Conservation (phyloP, 2,797 vertebrate genomes). For the Apogon talboti region DNA sequence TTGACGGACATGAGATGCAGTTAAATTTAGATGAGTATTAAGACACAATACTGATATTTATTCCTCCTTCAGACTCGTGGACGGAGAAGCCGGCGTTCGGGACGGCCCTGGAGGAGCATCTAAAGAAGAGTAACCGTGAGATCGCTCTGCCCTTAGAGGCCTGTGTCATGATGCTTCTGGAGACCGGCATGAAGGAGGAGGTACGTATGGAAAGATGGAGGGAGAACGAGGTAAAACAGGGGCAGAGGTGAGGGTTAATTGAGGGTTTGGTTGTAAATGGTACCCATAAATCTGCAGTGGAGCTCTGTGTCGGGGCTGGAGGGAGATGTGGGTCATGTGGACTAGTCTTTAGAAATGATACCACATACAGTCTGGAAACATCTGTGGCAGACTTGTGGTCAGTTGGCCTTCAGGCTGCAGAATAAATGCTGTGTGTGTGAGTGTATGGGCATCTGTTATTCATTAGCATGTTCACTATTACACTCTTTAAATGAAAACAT, state of each 20-base stretch:
- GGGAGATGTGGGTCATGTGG: slow-evolving; percentile 36
- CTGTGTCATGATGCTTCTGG: slow-evolving; percentile 98
- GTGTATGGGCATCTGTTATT: slow-evolving; percentile 55
- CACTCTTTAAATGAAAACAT: slow-evolving; percentile 45
- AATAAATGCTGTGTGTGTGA: slow-evolving; percentile 18
- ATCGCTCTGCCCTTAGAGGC: slow-evolving; percentile 95
- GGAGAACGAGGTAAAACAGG: slow-evolving; percentile 18
- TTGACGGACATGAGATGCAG: background rate
- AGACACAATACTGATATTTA: background rate
- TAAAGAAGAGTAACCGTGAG: slow-evolving; percentile 93
- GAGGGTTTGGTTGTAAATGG: slow-evolving; percentile 21
- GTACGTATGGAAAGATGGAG: slow-evolving; percentile 67
- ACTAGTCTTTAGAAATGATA: slow-evolving; percentile 29
- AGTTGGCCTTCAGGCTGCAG: slow-evolving; percentile 29
- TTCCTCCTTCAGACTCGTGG: slow-evolving; percentile 88
- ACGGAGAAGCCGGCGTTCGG: slow-evolving; percentile 96
- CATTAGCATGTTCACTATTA: slow-evolving; percentile 51
- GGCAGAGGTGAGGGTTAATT: slow-evolving; percentile 43
- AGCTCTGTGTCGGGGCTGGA: slow-evolving; percentile 26
- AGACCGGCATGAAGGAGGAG: slow-evolving; percentile 98
- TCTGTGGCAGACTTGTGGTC: slow-evolving; percentile 63
- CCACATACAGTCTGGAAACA: slow-evolving; percentile 59
- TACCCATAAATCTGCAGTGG: slow-evolving; percentile 13
- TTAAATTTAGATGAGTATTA: background rate
- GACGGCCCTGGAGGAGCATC: slow-evolving; percentile 92